phyloP scores from a whole-genome alignment of 2,888 invertebrate species.

The Hypomecis punctinalis region DNA sequence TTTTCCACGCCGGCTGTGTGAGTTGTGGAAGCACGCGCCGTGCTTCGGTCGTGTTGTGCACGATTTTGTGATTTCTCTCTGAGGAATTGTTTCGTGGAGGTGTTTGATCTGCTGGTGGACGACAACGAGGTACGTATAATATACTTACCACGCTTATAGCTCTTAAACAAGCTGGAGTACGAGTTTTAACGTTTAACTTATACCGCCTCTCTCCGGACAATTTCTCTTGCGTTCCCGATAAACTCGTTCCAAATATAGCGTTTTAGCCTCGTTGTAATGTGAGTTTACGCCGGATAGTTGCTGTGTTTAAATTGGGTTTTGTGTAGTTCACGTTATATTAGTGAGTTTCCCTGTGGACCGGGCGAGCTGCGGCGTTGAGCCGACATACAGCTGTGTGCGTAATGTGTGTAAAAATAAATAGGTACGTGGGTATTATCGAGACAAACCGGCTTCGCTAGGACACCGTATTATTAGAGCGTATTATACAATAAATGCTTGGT shows the following conservation, averaged over 20 bases:
- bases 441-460: constrained; percentile 79
- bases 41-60: constrained; percentile 75
- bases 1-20: constrained; percentile 79
- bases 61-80: constrained; percentile 78
- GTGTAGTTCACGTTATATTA: constrained; percentile 50
- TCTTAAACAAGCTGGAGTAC: constrained; percentile 29
- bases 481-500: constrained; percentile 57
- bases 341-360: constrained; percentile 75
- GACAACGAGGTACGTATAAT: constrained; percentile 70
- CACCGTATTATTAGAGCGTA: constrained; percentile 79
- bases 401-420: constrained; percentile 84
- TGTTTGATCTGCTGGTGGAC: constrained; percentile 57
- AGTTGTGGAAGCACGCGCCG: constrained; percentile 76
- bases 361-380: constrained; percentile 61
- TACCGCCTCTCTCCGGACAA: constrained; percentile 49
- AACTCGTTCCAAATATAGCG: constrained; percentile 77
- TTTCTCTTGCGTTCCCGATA: constrained; percentile 63
- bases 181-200: constrained; percentile 26
- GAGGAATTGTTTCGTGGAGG: constrained; percentile 70
- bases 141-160: constrained; percentile 43
- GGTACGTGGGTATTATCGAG: constrained; percentile 78
- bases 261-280: constrained; percentile 52
- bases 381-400: constrained; percentile 80
- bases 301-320: constrained; percentile 48
- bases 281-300: constrained; percentile 35